Base-by-base conservation (phyloP, 2,888 invertebrate species). In the Axea sp. region DNA sequence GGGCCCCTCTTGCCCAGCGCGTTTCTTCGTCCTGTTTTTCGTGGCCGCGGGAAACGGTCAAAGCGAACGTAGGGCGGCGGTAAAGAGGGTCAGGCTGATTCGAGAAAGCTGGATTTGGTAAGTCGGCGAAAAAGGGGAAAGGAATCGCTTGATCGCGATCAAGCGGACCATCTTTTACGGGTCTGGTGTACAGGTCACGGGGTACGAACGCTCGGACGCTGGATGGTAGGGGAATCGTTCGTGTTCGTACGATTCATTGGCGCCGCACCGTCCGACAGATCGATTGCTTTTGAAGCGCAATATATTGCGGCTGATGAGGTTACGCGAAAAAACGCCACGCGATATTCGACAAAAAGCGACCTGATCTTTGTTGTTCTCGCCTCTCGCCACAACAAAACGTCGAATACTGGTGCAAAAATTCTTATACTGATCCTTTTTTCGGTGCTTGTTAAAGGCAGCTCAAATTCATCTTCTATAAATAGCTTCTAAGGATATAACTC, bases 61-160 rank as follows among this genome's bases (percentile, higher is more conserved):
- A 60, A 69, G 60, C 28, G 30, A 57, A 59, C 41, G 37, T 37
- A 62, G 7, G 9, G 37, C 19, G 31, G 19, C 43, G 28, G 57
- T 57, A 26, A 68, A 71, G 71, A 71, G 62, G 71, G 55, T 8
- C 62, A 71, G 62, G 55, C 71, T 71, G 71, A 71, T 71, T 62
- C 49, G 47, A 47, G 59, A 39, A 59, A 62, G 71, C 41, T 47
- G 51, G 65, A 64, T 72, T 65, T 72, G 65, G 65, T 72, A 59
- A 65, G 65, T 72, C 53, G 55, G 30, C 45, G 59, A 64, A 55
- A 65, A 59, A 72, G 65, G 49, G 75, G 51, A 69, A 71, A 71
- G 68, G 73, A 77, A 77, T 76, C 77, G 79, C 80, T 83, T 82
- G 82, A 83, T 83, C 82, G 82, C 78, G 82, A 83, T 83, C 80